Conservation (phyloP, 2,797 vertebrate genomes). For the Octomys mimax region DNA sequence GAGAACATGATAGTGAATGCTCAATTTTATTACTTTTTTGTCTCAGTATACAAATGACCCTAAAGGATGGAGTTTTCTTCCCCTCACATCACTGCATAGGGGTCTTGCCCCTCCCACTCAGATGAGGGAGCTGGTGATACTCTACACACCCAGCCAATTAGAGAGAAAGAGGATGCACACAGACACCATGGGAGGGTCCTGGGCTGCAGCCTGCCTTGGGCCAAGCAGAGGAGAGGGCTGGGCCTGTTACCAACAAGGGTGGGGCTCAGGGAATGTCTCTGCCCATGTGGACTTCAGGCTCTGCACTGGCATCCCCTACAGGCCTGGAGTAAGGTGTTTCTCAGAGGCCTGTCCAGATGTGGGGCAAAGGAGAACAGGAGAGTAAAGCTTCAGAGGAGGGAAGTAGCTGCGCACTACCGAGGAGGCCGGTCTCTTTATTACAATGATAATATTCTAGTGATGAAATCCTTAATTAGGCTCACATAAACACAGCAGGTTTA, state of each 20-base stretch:
- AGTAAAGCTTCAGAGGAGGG: neutral
- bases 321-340: neutral
- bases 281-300: neutral
- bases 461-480: slow-evolving; percentile 11
- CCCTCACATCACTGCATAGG: neutral
- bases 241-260: neutral
- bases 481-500: neutral
- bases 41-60: slow-evolving; percentile 8
- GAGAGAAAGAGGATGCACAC: neutral
- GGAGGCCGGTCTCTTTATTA: neutral
- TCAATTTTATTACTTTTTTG: slow-evolving; percentile 8
- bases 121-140: neutral
- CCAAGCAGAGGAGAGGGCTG: neutral
- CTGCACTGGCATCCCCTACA: neutral
- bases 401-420: neutral
- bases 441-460: neutral
- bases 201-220: neutral
- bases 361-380: neutral
- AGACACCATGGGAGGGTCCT: neutral
- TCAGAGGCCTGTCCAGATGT: neutral
- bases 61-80: neutral
- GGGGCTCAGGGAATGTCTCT: neutral
- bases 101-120: neutral
- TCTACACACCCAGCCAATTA: neutral
- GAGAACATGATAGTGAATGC: neutral